Evolutionary conservation across 2,797 vertebrate species (phyloP), one percentile per base, ranked within the genome.

Genomic region (Hemitrygon akajei): DNA sequence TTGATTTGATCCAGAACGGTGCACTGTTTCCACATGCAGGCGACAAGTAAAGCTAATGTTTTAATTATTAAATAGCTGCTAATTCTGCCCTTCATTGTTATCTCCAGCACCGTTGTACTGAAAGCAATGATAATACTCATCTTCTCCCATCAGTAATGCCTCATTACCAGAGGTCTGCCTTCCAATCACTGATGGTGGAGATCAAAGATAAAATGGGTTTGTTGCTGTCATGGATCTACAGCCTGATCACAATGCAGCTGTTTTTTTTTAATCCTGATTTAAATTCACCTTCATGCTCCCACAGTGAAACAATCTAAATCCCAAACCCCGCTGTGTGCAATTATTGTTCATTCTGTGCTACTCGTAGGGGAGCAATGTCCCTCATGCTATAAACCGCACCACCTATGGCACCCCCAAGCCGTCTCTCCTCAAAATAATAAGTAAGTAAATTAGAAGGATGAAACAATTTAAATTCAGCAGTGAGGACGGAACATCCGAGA

Each of bases 271-370:
- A 89, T 69, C 11, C 86, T 69, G 30, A 16, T 69, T 89, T 69
- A 89, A 69, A 69, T 69, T 69, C 66, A 34, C 63, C 86, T 69
- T 37, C n/a, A 3, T 89, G 60, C n/a, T 11, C 86, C 60, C 86
- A 69, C n/a, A 7, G 60, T 20, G n/a, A 34, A 69, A 89, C 86
- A 89, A 69, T 89, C 86, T 89, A 69, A 89, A 89, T 89, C 58
- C n/a, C 18, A 11, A n/a, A 69, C 18, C 86, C 30, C 3, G 86
- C 63, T 69, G 86, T 34, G 63, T 69, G 60, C 34, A 89, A 89
- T 89, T 89, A 89, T 89, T 69, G 63, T 22, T 69, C 86, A 66
- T 22, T 34, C 60, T 69, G 34, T 14, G n/a, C 77, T 79, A 37
- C 77, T 34, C n/a, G 20, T n/a, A 37, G 60, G n/a, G 69, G 7